Evolutionary conservation across 2,888 invertebrate species (phyloP).

Genomic region (Apoderus coryli): DNA sequence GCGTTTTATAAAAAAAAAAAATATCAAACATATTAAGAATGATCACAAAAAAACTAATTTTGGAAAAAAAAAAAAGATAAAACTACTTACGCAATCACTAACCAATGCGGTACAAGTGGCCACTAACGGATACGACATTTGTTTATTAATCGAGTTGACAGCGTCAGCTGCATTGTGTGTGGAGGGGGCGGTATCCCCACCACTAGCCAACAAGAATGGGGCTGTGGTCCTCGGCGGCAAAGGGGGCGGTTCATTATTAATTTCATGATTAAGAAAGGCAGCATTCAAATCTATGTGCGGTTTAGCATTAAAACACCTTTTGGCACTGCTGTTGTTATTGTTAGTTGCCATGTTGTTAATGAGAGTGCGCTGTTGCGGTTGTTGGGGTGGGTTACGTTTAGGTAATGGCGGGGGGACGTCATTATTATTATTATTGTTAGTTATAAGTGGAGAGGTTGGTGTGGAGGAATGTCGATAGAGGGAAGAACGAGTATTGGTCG

Average conservation of each 20-base stretch:
- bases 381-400: too few relatives aligned
- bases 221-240: conserved; percentile 4
- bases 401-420: conserved; percentile 39
- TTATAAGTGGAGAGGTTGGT: conserved; percentile 13
- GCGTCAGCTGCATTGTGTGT: too few relatives aligned
- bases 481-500: conserved; percentile 20
- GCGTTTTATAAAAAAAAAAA: too few relatives aligned
- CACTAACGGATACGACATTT: conserved; percentile 49
- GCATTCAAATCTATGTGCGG: conserved; percentile 18
- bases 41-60: conserved; percentile 5
- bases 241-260: conserved; percentile 17
- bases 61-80: too few relatives aligned
- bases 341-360: conserved; percentile 9
- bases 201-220: conserved; percentile 6
- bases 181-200: neutral
- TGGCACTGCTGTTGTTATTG: conserved; percentile 1
- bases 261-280: conserved; percentile 22
- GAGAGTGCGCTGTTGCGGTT: conserved; percentile 14
- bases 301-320: conserved; percentile 4
- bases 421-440: conserved; percentile 9
- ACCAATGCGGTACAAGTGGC: conserved; percentile 36
- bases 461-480: conserved; percentile 18
- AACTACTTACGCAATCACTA: conserved; percentile 37
- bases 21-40: too few relatives aligned
- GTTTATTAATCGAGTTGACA: conserved; percentile 46